Percentiles rank a stretch among this genome's conserved stretches.
These are phyloP conservation scores for Climacteris rufus DNA, from an alignment of 2,113 vertebrate species.

Conservation along the genomic window DNA sequence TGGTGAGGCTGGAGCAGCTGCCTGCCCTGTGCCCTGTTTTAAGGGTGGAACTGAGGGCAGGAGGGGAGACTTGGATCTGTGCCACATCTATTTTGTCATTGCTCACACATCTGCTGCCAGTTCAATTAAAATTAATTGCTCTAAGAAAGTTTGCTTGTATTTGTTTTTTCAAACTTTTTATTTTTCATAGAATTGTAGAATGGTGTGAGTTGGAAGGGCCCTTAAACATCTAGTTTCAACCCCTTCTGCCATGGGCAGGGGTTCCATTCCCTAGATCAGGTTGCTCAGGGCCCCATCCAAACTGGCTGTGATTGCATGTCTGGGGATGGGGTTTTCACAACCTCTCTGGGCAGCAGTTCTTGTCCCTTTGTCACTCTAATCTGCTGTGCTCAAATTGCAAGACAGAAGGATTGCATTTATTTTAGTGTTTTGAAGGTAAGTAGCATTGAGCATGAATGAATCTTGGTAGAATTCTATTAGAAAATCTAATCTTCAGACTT, in stretches of 20 bases:
- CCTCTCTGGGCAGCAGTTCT: not conserved
- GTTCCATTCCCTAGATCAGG: not conserved
- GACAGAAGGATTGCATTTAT: not conserved
- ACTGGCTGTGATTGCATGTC: not conserved
- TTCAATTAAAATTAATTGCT: not conserved
- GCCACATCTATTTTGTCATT: not conserved
- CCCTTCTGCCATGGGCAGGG: not conserved
- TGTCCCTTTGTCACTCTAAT: not conserved
- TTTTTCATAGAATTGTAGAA: not conserved
- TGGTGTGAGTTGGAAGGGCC: not conserved
- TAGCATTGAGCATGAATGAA: not conserved
- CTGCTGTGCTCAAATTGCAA: not conserved
- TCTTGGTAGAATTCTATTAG: not conserved
- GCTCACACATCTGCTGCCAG: not conserved
- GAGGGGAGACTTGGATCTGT: rapidly evolving
- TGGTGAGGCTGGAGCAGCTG: not conserved
- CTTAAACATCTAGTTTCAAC: not conserved
- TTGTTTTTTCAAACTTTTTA: not conserved
- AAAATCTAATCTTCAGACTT: not conserved
- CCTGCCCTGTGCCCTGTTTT: not conserved
- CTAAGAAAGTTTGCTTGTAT: not conserved
- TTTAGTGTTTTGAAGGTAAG: not conserved
- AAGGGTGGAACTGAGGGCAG: not conserved
- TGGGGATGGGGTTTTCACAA: not conserved
- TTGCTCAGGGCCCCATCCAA: not conserved